Percentiles rank a stretch among this genome's conserved stretches.
Evolutionary conservation across 2,113 vertebrate genomes (phyloP).

Genomic region (Tragulus kanchil): DNA sequence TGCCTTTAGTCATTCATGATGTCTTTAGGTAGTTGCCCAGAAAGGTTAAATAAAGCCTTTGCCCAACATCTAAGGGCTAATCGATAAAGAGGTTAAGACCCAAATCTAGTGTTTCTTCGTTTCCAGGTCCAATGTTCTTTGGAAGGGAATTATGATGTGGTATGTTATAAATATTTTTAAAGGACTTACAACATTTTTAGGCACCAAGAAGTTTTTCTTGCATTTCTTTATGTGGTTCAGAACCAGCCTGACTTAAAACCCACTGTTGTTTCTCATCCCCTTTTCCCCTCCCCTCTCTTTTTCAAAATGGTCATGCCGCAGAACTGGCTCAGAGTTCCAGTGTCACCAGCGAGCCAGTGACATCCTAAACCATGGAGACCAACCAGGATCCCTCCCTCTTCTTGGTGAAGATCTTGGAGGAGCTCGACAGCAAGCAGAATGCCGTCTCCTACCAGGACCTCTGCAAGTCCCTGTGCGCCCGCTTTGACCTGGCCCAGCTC

Average conservation of each 20-base stretch:
- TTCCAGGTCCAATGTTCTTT: not conserved
- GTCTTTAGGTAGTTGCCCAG: not conserved
- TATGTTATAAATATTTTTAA: not conserved
- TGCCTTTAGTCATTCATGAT: not conserved
- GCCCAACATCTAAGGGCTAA: not conserved
- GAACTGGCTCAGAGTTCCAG: slow-evolving; percentile 46
- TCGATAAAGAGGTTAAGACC: not conserved
- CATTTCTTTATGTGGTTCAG: not conserved
- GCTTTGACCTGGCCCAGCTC: slow-evolving; percentile 94
- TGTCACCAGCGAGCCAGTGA: not conserved
- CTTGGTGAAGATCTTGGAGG: slow-evolving; percentile 94
- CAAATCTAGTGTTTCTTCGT: not conserved
- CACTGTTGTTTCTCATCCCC: slow-evolving; percentile 8
- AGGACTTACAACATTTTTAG: not conserved
- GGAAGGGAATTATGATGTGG: not conserved
- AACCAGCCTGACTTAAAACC: not conserved
- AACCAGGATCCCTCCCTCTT: slow-evolving; percentile 93
- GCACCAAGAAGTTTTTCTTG: not conserved
- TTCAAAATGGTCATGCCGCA: slow-evolving; percentile 42
- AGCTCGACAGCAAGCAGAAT: slow-evolving; percentile 93
- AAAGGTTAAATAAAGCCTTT: not conserved
- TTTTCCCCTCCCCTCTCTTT: slow-evolving; percentile 37
- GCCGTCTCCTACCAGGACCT: slow-evolving; percentile 95
- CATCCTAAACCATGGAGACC: slow-evolving; percentile 89
- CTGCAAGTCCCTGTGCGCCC: slow-evolving; percentile 93